These are phyloP conservation scores for Acholoe squamosa DNA, from an alignment of 2,888 invertebrate genomes.

Conservation along the genomic window DNA sequence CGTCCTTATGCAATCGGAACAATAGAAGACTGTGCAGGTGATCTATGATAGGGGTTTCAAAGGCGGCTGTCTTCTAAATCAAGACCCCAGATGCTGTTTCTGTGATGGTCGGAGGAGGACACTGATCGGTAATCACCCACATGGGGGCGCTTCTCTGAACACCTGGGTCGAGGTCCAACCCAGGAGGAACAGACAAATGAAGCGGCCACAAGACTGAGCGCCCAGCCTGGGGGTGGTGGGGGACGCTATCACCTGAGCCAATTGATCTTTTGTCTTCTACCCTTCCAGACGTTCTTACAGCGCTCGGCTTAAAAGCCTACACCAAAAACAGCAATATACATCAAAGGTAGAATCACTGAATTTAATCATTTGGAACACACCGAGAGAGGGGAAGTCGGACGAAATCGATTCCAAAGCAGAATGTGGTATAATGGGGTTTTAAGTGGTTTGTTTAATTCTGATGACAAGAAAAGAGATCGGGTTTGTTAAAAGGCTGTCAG, in stretches of 20 bases:
- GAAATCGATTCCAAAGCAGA: background rate
- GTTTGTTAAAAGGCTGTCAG: background rate
- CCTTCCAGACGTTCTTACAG: background rate
- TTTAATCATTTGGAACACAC: background rate
- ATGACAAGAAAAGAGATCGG: background rate
- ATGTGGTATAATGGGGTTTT: background rate
- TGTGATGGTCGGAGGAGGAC: background rate
- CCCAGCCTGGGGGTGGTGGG: background rate
- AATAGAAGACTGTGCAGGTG: background rate
- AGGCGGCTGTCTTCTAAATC: slow-evolving; percentile 8
- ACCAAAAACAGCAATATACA: background rate
- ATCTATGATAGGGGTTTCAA: background rate
- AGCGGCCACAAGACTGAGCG: background rate
- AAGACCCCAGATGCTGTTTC: slow-evolving; percentile 12
- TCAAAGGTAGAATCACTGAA: slow-evolving; percentile 36
- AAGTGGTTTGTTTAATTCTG: slow-evolving; percentile 11
- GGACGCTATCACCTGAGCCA: background rate
- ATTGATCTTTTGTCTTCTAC: slow-evolving; percentile 12
- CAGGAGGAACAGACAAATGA: background rate
- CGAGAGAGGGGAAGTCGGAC: background rate
- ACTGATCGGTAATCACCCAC: background rate
- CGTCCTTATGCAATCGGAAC: background rate
- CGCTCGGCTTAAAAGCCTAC: background rate
- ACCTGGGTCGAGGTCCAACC: background rate
- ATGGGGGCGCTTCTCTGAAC: slow-evolving; percentile 5